phyloP scores from a whole-genome alignment of 2,888 invertebrate genomes.

The Helobdella robusta region DNA sequence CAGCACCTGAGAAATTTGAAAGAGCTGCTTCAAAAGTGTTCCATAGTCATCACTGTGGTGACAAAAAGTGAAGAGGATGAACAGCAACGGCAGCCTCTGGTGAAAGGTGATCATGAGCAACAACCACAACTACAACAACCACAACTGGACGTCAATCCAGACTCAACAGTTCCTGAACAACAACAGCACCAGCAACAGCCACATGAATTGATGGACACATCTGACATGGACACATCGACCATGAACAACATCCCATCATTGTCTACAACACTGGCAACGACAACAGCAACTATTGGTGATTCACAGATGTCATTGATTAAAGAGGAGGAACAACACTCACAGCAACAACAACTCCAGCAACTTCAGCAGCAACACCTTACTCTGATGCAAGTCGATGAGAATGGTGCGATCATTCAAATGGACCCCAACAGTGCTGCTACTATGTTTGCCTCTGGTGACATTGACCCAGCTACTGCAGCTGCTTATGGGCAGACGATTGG shows the following conservation, averaged over 20 bases:
- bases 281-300: neutral
- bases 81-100: conserved; percentile 51
- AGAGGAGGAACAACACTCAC: neutral
- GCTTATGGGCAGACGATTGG: conserved; percentile 10
- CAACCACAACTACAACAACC: conserved; percentile 41
- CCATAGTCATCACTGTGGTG: conserved; percentile 28
- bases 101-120: conserved; percentile 46
- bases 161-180: neutral
- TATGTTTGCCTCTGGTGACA: neutral
- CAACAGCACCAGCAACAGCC: neutral
- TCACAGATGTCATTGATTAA: neutral
- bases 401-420: neutral
- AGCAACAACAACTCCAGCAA: neutral
- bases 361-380: neutral
- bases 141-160: neutral
- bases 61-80: conserved; percentile 24
- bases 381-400: neutral
- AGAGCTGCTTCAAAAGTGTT: conserved; percentile 27
- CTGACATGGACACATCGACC: no score
- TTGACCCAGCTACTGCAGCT: neutral
- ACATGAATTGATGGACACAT: no score
- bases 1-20: conserved; percentile 25
- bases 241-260: no score
- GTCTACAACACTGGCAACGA: no score
- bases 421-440: neutral